Conservation (phyloP, 1,140 invertebrate genomes). For the Dryas iulia region DNA sequence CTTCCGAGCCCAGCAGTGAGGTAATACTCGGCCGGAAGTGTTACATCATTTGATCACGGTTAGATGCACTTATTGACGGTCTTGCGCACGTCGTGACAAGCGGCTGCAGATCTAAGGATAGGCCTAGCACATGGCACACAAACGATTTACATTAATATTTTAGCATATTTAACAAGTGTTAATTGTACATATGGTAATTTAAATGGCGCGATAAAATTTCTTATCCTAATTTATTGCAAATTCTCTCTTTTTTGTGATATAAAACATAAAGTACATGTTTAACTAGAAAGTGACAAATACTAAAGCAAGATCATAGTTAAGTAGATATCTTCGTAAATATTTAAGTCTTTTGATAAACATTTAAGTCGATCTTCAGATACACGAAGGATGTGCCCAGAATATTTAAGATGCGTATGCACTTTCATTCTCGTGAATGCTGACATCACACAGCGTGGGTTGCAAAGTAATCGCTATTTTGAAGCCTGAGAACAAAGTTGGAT, state of each 20-base stretch:
- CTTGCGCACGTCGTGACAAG: conserved; percentile 28
- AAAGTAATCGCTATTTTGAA: conserved; percentile 18
- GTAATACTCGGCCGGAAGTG: conserved; percentile 65
- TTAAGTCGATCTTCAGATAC: conserved; percentile 21
- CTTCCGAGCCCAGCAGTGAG: conserved; percentile 72
- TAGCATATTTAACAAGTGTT: neutral
- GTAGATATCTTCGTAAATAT: too few relatives aligned
- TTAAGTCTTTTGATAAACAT: conserved; percentile 6
- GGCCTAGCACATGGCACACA: neutral
- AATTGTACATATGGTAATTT: too few relatives aligned
- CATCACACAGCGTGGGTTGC: conserved; percentile 37
- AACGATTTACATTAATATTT: too few relatives aligned
- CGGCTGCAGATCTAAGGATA: neutral
- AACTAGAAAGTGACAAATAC: too few relatives aligned
- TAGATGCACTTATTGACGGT: conserved; percentile 56
- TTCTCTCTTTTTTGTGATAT: neutral
- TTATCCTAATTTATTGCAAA: neutral
- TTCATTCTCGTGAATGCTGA: conserved; percentile 48
- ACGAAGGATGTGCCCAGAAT: conserved; percentile 39
- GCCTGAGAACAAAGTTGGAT: neutral
- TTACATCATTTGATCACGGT: conserved; percentile 63
- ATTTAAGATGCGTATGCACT: conserved; percentile 43
- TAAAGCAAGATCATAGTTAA: too few relatives aligned
- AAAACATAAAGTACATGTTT: too few relatives aligned
- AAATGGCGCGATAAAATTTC: neutral